These are phyloP conservation scores for Sipha flava DNA, from an alignment of 1,140 invertebrate species.

Conservation along the genomic window DNA sequence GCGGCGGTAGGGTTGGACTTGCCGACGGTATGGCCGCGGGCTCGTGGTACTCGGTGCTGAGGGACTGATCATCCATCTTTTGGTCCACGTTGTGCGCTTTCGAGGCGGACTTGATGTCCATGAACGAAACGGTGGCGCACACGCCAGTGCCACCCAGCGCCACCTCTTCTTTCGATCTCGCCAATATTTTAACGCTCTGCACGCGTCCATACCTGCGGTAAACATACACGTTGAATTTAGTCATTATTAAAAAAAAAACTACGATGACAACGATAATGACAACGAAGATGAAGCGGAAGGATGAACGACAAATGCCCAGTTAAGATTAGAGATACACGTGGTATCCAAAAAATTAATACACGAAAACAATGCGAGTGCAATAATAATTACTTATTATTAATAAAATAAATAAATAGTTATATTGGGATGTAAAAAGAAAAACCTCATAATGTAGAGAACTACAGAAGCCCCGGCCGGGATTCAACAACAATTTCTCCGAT, in stretches of 20 bases:
- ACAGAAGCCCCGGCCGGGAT: no score
- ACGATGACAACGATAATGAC: neutral
- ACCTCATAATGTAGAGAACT: no score
- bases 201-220: conserved; percentile 83
- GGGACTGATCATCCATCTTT: conserved; percentile 71
- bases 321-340: no score
- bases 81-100: conserved; percentile 86
- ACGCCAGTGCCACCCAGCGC: conserved; percentile 43
- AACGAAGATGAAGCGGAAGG: no score
- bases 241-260: conserved; percentile 33
- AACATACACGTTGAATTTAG: conserved; percentile 7
- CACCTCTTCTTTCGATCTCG: conserved; percentile 48
- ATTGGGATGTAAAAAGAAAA: no score
- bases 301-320: no score
- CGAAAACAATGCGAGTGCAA: no score
- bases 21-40: conserved; percentile 61
- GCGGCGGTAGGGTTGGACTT: conserved; percentile 35
- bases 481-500: no score
- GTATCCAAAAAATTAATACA: no score
- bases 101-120: conserved; percentile 91
- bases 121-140: conserved; percentile 84
- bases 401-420: no score
- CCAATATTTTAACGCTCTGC: conserved; percentile 87
- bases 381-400: no score
- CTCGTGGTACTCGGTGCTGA: conserved; percentile 89